A percentile compares a stretch with the other conserved stretches of the same genome.
These are phyloP conservation scores for Xiphydria camelus DNA, from an alignment of 2,888 invertebrate genomes.

Conservation along the genomic window DNA sequence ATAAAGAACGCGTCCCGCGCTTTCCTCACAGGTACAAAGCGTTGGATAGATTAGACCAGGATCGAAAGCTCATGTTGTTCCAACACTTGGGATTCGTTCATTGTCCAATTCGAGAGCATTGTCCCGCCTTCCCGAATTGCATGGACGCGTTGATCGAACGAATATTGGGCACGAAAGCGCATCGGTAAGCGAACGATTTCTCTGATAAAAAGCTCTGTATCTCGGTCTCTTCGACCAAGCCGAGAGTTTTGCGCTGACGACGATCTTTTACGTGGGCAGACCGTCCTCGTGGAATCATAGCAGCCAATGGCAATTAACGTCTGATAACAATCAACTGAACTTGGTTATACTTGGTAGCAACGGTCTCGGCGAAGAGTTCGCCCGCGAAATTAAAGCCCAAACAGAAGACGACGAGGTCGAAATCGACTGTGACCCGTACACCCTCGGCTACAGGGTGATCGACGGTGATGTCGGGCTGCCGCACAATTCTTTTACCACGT, in stretches of 20 bases:
- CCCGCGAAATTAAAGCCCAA: constrained; percentile 81
- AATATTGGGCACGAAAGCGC: constrained; percentile 70
- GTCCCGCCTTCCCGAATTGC: constrained; percentile 85
- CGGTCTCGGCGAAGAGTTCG: constrained; percentile 84
- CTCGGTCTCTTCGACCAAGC: too few relatives aligned
- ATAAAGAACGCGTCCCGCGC: too few relatives aligned
- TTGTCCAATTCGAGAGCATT: constrained; percentile 92
- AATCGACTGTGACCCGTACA: constrained; percentile 78
- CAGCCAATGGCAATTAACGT: constrained; percentile 68
- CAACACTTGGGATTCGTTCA: constrained; percentile 96
- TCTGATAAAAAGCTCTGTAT: too few relatives aligned
- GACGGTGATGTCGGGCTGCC: constrained; percentile 82
- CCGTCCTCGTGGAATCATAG: constrained; percentile 69
- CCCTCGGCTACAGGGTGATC: constrained; percentile 82
- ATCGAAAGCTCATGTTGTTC: constrained; percentile 90
- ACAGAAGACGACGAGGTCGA: constrained; percentile 86
- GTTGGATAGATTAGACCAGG: constrained; percentile 91
- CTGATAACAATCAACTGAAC: constrained; percentile 77
- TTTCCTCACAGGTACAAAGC: constrained; percentile 77
- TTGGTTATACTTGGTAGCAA: constrained; percentile 86
- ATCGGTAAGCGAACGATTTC: constrained; percentile 62
- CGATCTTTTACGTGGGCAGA: constrained; percentile 52
- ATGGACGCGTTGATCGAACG: constrained; percentile 78
- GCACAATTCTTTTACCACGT: constrained; percentile 79
- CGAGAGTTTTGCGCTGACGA: too few relatives aligned